Percentiles rank a stretch among this genome's conserved stretches.
Evolutionary conservation across 2,797 vertebrate genomes (phyloP).

Genomic region (Lepidocolaptes lacrymiger): DNA sequence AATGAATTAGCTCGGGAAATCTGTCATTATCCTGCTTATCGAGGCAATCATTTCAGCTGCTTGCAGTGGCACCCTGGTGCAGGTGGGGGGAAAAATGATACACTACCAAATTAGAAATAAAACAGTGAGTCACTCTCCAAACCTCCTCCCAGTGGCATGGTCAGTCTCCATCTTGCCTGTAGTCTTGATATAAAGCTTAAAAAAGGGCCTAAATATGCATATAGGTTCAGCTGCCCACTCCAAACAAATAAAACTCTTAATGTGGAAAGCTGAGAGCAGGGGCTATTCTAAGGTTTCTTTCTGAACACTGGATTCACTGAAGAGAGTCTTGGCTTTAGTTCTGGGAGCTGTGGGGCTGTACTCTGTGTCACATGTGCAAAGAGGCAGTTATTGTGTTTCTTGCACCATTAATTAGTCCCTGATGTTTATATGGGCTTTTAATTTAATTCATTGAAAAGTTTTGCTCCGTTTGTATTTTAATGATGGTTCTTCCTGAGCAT

Average conservation of each 20-base stretch:
- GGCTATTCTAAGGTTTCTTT: not conserved
- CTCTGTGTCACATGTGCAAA: not conserved
- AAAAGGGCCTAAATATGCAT: not conserved
- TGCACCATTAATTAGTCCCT: not conserved
- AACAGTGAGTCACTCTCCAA: not conserved
- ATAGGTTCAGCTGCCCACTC: not conserved
- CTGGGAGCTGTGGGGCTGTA: not conserved
- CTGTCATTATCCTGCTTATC: not conserved
- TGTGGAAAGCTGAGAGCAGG: not conserved
- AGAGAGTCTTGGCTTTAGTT: not conserved
- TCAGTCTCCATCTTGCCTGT: not conserved
- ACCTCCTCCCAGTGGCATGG: not conserved
- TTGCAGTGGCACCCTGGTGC: not conserved
- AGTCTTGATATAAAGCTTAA: not conserved
- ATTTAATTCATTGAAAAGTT: not conserved
- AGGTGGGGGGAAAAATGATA: not conserved
- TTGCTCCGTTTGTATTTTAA: not conserved
- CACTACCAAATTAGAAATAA: constrained; percentile 17
- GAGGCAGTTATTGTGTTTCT: not conserved
- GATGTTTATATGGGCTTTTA: not conserved
- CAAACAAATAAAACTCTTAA: not conserved
- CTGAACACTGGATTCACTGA: not conserved
- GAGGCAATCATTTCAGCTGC: constrained; percentile 26
- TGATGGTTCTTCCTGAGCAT: not conserved
- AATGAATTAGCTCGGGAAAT: not conserved